These are phyloP conservation scores for Labroides dimidiatus DNA, from an alignment of 2,797 vertebrate genomes.

Conservation along the genomic window DNA sequence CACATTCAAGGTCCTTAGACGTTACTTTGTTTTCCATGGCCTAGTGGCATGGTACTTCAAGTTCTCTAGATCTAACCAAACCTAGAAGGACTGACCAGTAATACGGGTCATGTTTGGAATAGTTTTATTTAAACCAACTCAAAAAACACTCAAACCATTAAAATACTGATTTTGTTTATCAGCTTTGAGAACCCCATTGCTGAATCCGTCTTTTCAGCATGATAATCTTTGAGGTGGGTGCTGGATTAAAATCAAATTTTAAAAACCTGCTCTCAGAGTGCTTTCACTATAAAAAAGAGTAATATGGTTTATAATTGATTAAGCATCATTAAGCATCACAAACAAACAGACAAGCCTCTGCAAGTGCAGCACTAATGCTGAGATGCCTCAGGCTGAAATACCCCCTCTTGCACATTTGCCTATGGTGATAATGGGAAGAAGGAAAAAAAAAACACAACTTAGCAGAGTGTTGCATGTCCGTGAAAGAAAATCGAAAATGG, in stretches of 20 bases:
- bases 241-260: slow-evolving; percentile 44
- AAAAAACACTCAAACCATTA: too few species aligned
- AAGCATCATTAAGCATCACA: slow-evolving; percentile 72
- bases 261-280: slow-evolving; percentile 41
- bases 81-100: too few species aligned
- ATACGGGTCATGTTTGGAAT: background rate
- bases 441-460: background rate
- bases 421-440: background rate
- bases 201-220: background rate
- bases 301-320: slow-evolving; percentile 75
- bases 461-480: slow-evolving; percentile 9
- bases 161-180: background rate
- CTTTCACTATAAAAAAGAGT: slow-evolving; percentile 60
- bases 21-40: background rate
- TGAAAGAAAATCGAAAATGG: background rate
- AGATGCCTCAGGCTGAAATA: slow-evolving; percentile 45
- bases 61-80: too few species aligned
- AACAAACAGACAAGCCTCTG: slow-evolving; percentile 61
- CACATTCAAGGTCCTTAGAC: too few species aligned
- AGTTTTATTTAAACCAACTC: background rate
- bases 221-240: too few species aligned
- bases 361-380: slow-evolving; percentile 50
- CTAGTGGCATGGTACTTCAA: background rate
- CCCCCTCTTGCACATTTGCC: slow-evolving; percentile 31
- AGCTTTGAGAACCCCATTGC: background rate